phyloP scores from a whole-genome alignment of 2,797 vertebrate species.

The Melanitta fusca region DNA sequence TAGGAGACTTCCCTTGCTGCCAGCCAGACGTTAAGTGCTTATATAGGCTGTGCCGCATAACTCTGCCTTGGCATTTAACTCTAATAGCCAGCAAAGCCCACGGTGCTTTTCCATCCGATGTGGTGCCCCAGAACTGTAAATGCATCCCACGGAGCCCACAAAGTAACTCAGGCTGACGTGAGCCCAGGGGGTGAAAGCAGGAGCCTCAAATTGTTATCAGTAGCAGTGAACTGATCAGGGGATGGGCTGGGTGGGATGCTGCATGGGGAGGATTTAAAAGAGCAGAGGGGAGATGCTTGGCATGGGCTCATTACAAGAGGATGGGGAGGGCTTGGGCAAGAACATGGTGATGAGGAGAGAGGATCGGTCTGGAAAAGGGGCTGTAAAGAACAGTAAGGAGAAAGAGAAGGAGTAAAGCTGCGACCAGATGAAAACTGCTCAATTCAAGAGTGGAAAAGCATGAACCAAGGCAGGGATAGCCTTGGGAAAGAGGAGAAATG shows the following conservation, averaged over 20 bases:
- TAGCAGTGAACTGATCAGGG: not conserved
- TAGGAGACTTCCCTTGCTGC: not conserved
- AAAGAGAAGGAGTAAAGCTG: not conserved
- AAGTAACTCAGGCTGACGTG: not conserved
- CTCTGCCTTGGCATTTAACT: not conserved
- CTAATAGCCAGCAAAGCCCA: not conserved
- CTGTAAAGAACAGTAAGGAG: not conserved
- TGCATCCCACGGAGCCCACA: not conserved
- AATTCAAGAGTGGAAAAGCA: not conserved
- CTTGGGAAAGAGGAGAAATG: fast-evolving
- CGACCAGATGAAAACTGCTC: not conserved
- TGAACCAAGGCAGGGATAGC: not conserved
- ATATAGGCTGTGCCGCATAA: not conserved
- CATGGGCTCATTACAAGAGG: not conserved
- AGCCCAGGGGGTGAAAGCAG: not conserved
- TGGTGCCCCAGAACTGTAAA: not conserved
- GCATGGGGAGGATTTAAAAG: not conserved
- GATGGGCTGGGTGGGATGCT: fast-evolving
- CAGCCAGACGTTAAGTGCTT: not conserved
- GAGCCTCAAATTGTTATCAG: not conserved
- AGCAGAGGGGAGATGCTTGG: not conserved
- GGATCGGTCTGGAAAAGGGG: not conserved
- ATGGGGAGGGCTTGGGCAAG: not conserved
- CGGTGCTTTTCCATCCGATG: not conserved
- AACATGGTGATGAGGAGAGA: not conserved